Conservation (phyloP, 2,113 vertebrate genomes). For the Terrapene triunguis region DNA sequence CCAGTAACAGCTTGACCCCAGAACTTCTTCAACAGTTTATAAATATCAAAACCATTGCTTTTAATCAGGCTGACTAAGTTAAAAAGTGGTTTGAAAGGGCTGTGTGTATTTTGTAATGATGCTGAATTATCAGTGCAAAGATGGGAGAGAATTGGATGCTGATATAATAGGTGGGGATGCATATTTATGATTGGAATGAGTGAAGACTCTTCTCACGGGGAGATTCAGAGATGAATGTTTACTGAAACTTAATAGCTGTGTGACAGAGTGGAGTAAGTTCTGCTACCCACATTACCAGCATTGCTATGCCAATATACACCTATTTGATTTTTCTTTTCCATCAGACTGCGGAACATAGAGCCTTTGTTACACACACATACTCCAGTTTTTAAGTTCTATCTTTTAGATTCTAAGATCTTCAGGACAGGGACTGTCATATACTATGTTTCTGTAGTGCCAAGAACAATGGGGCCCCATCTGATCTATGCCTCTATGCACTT, state of each 20-base stretch:
- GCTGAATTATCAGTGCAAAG: neutral
- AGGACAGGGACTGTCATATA: no score
- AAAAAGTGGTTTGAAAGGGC: neutral
- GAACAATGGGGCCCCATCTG: no score
- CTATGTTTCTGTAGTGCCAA: no score
- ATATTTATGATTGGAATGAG: neutral
- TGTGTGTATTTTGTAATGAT: fast-evolving
- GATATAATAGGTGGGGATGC: neutral
- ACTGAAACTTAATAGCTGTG: neutral
- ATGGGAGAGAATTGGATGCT: neutral
- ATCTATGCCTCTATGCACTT: no score
- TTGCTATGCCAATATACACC: neutral
- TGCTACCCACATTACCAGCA: neutral
- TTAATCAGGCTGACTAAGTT: neutral
- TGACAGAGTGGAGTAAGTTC: neutral
- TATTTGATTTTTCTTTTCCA: neutral
- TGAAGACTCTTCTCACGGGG: neutral
- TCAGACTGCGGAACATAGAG: neutral
- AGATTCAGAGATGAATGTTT: neutral
- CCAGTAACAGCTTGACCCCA: neutral
- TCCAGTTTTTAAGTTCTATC: neutral
- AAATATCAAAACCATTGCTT: neutral
- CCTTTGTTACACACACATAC: neutral
- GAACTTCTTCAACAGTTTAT: neutral
- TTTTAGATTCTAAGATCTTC: neutral